phyloP scores from a whole-genome alignment of 2,113 vertebrate species.

The Penelope pileata region DNA sequence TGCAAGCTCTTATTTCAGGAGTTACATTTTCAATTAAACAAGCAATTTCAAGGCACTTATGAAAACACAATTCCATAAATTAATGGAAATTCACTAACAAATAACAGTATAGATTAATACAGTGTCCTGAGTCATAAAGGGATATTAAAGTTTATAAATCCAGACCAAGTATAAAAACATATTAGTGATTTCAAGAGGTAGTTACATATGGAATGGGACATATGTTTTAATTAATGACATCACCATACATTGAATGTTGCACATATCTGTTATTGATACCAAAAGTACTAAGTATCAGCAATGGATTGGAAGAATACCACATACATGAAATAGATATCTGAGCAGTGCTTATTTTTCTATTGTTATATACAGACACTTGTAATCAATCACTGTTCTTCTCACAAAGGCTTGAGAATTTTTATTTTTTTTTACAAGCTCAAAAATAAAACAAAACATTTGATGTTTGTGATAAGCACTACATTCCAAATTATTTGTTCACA shows the following conservation, averaged over 20 bases:
- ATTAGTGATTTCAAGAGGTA: background rate
- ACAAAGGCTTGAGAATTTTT: background rate
- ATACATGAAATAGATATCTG: background rate
- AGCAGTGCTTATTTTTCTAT: background rate
- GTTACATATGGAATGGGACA: background rate
- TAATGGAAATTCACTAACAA: background rate
- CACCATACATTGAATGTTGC: background rate
- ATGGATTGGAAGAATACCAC: background rate
- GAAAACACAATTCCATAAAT: background rate
- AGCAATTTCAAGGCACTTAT: background rate
- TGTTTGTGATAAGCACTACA: background rate
- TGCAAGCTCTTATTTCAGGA: slow-evolving; percentile 3
- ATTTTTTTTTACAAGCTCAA: background rate
- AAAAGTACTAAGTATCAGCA: background rate
- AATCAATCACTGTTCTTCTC: background rate
- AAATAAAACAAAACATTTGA: background rate
- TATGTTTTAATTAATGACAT: background rate
- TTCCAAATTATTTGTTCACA: background rate
- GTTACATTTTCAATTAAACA: slow-evolving; percentile 14
- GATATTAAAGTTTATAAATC: slow-evolving; percentile 37
- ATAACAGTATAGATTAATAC: slow-evolving; percentile 6
- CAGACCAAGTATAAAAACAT: background rate
- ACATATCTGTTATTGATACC: background rate
- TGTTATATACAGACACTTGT: background rate
- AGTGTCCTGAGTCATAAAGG: background rate